Evolutionary conservation across 2,797 vertebrate species (phyloP).

Genomic region (Percopsis omiscomaycus): DNA sequence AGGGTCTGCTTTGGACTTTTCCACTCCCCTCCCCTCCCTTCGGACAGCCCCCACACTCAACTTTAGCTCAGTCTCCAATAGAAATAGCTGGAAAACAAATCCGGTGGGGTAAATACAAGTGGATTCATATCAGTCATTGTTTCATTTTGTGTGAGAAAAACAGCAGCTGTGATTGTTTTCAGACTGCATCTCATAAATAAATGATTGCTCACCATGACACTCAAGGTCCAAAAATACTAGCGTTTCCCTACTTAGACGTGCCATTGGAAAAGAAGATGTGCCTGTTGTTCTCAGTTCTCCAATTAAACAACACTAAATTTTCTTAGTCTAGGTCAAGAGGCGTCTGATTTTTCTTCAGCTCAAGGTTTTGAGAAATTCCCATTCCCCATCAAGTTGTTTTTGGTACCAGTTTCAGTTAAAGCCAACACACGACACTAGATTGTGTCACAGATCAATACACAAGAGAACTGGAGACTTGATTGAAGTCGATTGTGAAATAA

Average conservation of each 20-base stretch:
- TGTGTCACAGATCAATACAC: background rate
- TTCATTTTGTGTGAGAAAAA: background rate
- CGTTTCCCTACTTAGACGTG: background rate
- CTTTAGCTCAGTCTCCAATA: too few relatives aligned
- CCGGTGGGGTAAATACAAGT: too few relatives aligned
- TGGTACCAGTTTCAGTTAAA: constrained; percentile 16
- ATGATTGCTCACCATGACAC: background rate
- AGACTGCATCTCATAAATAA: constrained; percentile 10
- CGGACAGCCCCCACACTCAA: background rate
- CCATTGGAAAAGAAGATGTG: background rate
- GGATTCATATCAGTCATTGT: background rate
- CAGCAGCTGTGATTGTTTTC: background rate
- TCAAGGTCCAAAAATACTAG: constrained; percentile 6
- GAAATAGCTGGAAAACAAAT: too few relatives aligned
- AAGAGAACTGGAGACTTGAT: background rate
- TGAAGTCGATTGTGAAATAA: too few relatives aligned
- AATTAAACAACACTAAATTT: background rate
- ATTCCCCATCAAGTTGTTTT: too few relatives aligned
- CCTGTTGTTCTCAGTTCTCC: constrained; percentile 30
- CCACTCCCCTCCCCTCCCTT: background rate
- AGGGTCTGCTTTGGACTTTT: constrained; percentile 19
- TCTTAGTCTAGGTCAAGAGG: too few relatives aligned
- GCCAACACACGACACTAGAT: constrained; percentile 28
- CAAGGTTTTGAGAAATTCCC: too few relatives aligned
- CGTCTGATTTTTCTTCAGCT: too few relatives aligned